These are phyloP conservation scores for Eudyptes chrysolophus DNA, from an alignment of 2,113 vertebrate genomes.

Conservation along the genomic window DNA sequence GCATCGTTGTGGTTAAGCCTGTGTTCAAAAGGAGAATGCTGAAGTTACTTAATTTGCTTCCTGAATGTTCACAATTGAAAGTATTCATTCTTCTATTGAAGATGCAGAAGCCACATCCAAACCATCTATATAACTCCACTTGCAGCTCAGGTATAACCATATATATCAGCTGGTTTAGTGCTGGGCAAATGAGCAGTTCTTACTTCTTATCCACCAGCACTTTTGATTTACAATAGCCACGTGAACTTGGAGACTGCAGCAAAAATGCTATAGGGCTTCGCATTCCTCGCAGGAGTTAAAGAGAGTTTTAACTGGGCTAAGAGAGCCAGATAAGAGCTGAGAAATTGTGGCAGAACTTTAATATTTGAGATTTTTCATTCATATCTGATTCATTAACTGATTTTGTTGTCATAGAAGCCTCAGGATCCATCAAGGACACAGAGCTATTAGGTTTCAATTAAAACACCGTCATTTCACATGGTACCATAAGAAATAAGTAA, in stretches of 20 bases:
- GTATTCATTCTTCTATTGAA: background rate
- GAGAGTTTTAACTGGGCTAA: background rate
- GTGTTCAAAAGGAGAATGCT: background rate
- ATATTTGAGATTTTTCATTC: background rate
- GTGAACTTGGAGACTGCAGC: background rate
- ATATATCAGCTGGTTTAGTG: background rate
- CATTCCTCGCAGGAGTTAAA: background rate
- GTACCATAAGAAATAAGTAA: background rate
- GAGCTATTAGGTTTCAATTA: background rate
- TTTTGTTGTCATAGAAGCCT: background rate
- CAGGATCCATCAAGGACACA: background rate
- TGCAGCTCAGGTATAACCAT: background rate
- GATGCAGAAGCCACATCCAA: background rate
- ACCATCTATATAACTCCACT: background rate
- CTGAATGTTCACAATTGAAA: background rate
- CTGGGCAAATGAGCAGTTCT: background rate
- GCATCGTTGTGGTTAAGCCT: background rate
- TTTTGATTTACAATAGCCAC: background rate
- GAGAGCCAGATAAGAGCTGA: background rate
- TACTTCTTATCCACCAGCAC: background rate
- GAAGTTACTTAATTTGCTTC: background rate
- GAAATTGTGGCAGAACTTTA: background rate
- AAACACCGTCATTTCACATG: background rate
- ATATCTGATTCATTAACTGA: background rate
- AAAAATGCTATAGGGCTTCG: background rate